Conservation (phyloP, 1,140 invertebrate species). For the Catajapyx aquilonaris region DNA sequence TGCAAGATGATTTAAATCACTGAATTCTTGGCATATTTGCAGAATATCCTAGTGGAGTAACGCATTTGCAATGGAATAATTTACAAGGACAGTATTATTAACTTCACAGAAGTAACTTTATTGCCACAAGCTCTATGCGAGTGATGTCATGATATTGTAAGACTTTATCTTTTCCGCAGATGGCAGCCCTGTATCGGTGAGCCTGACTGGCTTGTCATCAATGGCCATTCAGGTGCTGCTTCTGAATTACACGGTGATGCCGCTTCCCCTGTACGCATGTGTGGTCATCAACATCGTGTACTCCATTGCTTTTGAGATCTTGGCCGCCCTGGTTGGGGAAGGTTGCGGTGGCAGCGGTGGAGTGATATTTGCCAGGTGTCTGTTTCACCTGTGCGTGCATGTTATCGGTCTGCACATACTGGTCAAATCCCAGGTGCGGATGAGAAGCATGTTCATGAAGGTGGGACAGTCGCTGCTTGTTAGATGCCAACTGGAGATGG, state of each 20-base stretch:
- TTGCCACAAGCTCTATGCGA: too few relatives aligned
- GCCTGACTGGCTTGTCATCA: too few relatives aligned
- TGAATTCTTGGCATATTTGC: too few relatives aligned
- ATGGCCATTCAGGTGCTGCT: conserved; percentile 69
- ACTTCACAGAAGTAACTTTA: too few relatives aligned
- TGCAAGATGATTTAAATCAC: too few relatives aligned
- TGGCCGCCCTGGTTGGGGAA: conserved; percentile 16
- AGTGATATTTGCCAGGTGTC: conserved; percentile 25
- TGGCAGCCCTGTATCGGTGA: too few relatives aligned
- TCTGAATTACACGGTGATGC: conserved; percentile 80
- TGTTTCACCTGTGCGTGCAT: conserved; percentile 76
- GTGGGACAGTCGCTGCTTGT: conserved; percentile 80
- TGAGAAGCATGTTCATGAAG: conserved; percentile 90
- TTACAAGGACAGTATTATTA: too few relatives aligned
- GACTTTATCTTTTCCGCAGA: too few relatives aligned
- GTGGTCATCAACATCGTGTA: conserved; percentile 53
- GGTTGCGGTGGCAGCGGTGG: neutral
- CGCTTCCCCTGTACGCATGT: conserved; percentile 68
- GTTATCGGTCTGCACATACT: conserved; percentile 81
- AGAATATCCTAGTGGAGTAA: too few relatives aligned
- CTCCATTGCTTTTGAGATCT: conserved; percentile 57
- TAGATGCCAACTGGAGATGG: conserved; percentile 66
- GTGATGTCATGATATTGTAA: too few relatives aligned
- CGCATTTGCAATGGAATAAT: too few relatives aligned
- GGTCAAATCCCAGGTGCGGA: conserved; percentile 75